A percentile compares a stretch with the other conserved stretches of the same genome.
These are phyloP conservation scores for Cuculus canorus DNA, from an alignment of 2,797 vertebrate species.

Conservation along the genomic window DNA sequence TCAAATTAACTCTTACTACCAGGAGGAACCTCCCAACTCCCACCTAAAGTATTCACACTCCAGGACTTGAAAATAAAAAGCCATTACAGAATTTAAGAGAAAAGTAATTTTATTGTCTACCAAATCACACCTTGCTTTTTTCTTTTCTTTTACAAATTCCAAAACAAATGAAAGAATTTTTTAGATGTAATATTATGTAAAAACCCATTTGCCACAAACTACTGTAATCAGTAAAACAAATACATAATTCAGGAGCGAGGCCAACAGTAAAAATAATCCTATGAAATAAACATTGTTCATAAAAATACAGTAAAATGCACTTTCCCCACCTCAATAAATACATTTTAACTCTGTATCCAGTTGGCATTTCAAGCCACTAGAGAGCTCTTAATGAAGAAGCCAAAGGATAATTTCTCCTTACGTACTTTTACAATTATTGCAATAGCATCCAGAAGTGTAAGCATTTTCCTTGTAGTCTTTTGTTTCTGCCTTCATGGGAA, in stretches of 20 bases:
- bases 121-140: not conserved
- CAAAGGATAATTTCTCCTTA: constrained; percentile 23
- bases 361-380: constrained; percentile 63
- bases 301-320: constrained; percentile 85
- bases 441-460: constrained; percentile 45
- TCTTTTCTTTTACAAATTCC: constrained; percentile 22
- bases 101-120: constrained; percentile 63
- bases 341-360: constrained; percentile 66
- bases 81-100: not conserved
- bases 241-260: constrained; percentile 17
- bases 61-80: not conserved
- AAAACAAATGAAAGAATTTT: not conserved
- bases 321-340: constrained; percentile 81
- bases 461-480: constrained; percentile 7
- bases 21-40: not conserved
- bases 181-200: not conserved
- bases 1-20: not conserved
- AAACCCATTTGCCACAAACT: constrained; percentile 18
- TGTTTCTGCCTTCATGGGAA: constrained; percentile 1
- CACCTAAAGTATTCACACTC: not conserved
- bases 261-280: constrained; percentile 61
- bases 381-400: constrained; percentile 61
- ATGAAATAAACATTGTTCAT: constrained; percentile 70
- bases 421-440: constrained; percentile 52
- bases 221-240: constrained; percentile 27